A percentile compares a stretch with the other conserved stretches of the same genome.
phyloP scores from a whole-genome alignment of 1,140 invertebrate genomes.

The Eriocheir sinensis region DNA sequence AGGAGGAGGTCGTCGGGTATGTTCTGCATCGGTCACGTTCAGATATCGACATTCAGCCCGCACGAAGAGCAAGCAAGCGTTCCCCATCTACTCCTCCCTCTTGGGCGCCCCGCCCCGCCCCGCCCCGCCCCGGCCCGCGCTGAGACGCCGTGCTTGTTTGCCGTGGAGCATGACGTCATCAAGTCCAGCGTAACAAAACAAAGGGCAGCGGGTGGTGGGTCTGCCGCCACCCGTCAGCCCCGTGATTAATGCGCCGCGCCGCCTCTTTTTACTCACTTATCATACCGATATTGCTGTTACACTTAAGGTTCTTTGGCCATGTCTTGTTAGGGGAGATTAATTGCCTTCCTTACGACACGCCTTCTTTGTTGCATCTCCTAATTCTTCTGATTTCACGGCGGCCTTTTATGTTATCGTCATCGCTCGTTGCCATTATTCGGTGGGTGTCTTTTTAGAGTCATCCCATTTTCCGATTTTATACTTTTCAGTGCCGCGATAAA shows the following conservation, averaged over 20 bases:
- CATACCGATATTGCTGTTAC: background rate
- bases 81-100: background rate
- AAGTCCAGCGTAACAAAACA: slow-evolving; percentile 14
- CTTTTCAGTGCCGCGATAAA: background rate
- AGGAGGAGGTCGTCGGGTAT: too few relatives aligned
- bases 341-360: background rate
- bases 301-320: slow-evolving; percentile 25
- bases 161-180: background rate
- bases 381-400: slow-evolving; percentile 9
- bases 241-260: background rate
- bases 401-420: slow-evolving; percentile 6
- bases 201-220: background rate
- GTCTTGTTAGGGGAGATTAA: slow-evolving; percentile 11
- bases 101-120: background rate
- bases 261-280: background rate
- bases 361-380: slow-evolving; percentile 1
- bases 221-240: background rate
- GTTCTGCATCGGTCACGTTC: background rate
- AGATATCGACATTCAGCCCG: background rate
- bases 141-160: background rate
- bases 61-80: too few relatives aligned
- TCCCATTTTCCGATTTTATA: background rate
- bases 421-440: background rate
- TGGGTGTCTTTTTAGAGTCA: background rate
- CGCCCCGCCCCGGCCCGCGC: background rate